Percentiles rank a stretch among this genome's conserved stretches.
phyloP scores from a whole-genome alignment of 1,140 invertebrate genomes.

The Drosophila parvula region DNA sequence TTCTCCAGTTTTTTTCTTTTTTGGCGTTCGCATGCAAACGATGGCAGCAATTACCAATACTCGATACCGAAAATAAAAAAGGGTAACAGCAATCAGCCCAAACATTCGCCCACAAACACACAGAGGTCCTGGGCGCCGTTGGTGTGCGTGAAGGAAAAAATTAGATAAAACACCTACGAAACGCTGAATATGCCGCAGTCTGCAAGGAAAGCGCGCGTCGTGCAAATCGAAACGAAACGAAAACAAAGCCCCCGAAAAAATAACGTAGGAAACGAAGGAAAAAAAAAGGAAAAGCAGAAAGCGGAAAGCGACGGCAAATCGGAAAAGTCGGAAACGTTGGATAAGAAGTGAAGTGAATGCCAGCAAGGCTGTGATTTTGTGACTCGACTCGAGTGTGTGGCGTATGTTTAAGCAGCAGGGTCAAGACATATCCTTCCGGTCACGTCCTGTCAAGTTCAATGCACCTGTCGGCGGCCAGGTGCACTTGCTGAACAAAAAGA shows the following conservation, averaged over 20 bases:
- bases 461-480: constrained; percentile 27
- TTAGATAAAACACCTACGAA: constrained; percentile 83
- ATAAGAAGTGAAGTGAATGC: constrained; percentile 23
- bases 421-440: constrained; percentile 9
- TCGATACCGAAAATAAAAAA: constrained; percentile 62
- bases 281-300: constrained; percentile 42
- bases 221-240: constrained; percentile 52
- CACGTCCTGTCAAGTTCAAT: constrained; percentile 63
- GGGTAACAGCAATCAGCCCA: constrained; percentile 62
- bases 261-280: constrained; percentile 20
- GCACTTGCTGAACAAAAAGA: background rate
- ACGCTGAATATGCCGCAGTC: constrained; percentile 81
- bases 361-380: constrained; percentile 21
- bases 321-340: constrained; percentile 9
- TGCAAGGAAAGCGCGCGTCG: constrained; percentile 71
- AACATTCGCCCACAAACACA: constrained; percentile 42
- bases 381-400: background rate
- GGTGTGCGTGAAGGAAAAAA: constrained; percentile 76
- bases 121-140: constrained; percentile 4
- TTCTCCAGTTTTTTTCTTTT: constrained; percentile 45
- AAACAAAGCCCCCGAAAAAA: constrained; percentile 19
- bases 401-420: constrained; percentile 13
- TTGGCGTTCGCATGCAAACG: constrained; percentile 76
- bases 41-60: constrained; percentile 77
- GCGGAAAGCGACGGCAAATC: constrained; percentile 27